These are phyloP conservation scores for Cyclargus thomasi DNA, from an alignment of 1,140 invertebrate genomes.

Conservation along the genomic window DNA sequence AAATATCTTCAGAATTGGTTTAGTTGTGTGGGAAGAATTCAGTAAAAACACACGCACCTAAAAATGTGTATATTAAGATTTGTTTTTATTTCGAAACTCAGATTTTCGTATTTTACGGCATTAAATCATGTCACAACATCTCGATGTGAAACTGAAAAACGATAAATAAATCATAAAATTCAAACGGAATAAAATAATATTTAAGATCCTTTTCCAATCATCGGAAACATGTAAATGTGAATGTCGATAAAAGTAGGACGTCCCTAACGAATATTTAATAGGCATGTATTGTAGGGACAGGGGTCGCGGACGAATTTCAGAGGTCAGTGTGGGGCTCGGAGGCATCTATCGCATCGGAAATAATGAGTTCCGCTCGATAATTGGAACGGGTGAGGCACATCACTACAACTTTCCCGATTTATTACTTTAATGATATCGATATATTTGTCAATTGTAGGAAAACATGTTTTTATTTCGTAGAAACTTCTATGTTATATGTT, in stretches of 20 bases:
- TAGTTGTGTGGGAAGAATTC: too few relatives aligned
- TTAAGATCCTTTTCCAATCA: background rate
- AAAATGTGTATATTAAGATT: too few relatives aligned
- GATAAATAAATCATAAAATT: background rate
- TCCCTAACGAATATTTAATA: slow-evolving; percentile 9
- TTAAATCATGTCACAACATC: too few relatives aligned
- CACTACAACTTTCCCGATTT: slow-evolving; percentile 1
- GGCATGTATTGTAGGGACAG: slow-evolving; percentile 14
- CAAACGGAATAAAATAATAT: slow-evolving; percentile 2
- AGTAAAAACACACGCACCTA: too few relatives aligned
- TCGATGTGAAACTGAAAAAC: background rate
- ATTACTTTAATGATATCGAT: slow-evolving; percentile 7
- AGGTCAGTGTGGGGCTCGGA: slow-evolving; percentile 38
- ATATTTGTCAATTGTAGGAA: background rate
- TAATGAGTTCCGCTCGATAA: slow-evolving; percentile 65
- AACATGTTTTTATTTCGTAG: background rate
- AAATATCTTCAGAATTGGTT: too few relatives aligned
- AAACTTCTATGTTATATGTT: too few relatives aligned
- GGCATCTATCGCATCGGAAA: slow-evolving; percentile 54
- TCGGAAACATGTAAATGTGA: slow-evolving; percentile 11
- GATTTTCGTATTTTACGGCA: too few relatives aligned
- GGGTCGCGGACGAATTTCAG: slow-evolving; percentile 15
- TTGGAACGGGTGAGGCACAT: slow-evolving; percentile 42
- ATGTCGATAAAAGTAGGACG: slow-evolving; percentile 5
- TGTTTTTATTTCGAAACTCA: too few relatives aligned